A percentile compares a stretch with the other conserved stretches of the same genome.
These are phyloP conservation scores for Cheilosia vulpina DNA, from an alignment of 2,888 invertebrate genomes.

Conservation along the genomic window DNA sequence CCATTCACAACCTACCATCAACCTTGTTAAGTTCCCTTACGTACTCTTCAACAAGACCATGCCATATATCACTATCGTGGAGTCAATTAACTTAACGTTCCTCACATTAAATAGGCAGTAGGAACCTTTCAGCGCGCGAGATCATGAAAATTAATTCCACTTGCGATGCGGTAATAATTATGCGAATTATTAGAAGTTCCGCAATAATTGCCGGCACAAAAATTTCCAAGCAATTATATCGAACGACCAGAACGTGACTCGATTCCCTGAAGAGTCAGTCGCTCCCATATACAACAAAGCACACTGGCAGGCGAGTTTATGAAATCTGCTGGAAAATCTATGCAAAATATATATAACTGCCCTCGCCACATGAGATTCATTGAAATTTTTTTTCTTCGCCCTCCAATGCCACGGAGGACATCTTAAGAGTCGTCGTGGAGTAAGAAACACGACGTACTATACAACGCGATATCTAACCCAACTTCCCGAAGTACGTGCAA, in stretches of 20 bases:
- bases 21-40: too few species aligned
- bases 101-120: neutral
- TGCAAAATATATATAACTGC: conserved; percentile 34
- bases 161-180: conserved; percentile 38
- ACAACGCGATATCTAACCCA: conserved; percentile 17
- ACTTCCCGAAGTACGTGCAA: conserved; percentile 48
- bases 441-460: neutral
- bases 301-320: conserved; percentile 9
- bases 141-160: conserved; percentile 28
- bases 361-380: conserved; percentile 19
- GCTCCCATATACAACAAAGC: neutral
- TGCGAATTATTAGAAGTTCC: conserved; percentile 48
- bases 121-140: neutral
- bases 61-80: too few species aligned
- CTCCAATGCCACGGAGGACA: neutral
- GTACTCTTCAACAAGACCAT: too few species aligned
- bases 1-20: too few species aligned
- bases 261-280: neutral
- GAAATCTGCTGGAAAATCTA: conserved; percentile 45
- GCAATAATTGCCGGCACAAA: conserved; percentile 41
- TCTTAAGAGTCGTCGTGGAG: neutral
- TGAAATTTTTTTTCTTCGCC: neutral
- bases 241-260: conserved; percentile 51
- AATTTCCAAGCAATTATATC: conserved; percentile 46
- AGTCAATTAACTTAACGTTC: too few species aligned